Percentiles rank a stretch among this genome's conserved stretches.
phyloP scores from a whole-genome alignment of 2,113 vertebrate species.

The Pelmatolapia mariae region DNA sequence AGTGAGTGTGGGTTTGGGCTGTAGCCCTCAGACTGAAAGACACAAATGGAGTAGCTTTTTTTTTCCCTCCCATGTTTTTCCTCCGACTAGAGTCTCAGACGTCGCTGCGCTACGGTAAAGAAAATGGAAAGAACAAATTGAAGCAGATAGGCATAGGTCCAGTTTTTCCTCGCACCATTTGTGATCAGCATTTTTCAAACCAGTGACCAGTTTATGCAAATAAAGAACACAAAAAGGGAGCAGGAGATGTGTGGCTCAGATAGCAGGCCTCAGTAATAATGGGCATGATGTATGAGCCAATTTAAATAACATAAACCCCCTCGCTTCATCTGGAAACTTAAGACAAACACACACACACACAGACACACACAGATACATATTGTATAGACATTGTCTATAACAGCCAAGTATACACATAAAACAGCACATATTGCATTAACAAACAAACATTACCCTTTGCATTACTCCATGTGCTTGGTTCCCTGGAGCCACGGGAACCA shows the following conservation, averaged over 20 bases:
- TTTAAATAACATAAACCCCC: slow-evolving; percentile 48
- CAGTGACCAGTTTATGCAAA: slow-evolving; percentile 68
- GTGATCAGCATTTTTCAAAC: slow-evolving; percentile 37
- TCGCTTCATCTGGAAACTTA: slow-evolving; percentile 32
- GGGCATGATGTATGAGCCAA: slow-evolving; percentile 51
- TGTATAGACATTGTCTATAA: neutral
- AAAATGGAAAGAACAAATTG: slow-evolving; percentile 37
- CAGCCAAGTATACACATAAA: neutral
- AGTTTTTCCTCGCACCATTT: slow-evolving; percentile 53
- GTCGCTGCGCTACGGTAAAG: neutral
- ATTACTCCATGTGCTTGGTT: slow-evolving; percentile 7
- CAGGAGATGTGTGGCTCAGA: slow-evolving; percentile 54
- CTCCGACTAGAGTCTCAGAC: neutral
- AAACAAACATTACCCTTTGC: slow-evolving; percentile 30
- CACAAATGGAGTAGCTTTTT: neutral
- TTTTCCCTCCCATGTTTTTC: neutral
- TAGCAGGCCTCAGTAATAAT: slow-evolving; percentile 48
- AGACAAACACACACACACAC: neutral
- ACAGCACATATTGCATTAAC: slow-evolving; percentile 5
- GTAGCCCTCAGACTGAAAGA: neutral
- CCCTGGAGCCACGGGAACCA: slow-evolving; percentile 22
- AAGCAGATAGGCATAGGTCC: slow-evolving; percentile 53
- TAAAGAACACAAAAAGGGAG: slow-evolving; percentile 42
- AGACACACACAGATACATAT: neutral
- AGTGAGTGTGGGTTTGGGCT: neutral